phyloP scores from a whole-genome alignment of 2,888 invertebrate genomes.

The Pterobdella sp. region DNA sequence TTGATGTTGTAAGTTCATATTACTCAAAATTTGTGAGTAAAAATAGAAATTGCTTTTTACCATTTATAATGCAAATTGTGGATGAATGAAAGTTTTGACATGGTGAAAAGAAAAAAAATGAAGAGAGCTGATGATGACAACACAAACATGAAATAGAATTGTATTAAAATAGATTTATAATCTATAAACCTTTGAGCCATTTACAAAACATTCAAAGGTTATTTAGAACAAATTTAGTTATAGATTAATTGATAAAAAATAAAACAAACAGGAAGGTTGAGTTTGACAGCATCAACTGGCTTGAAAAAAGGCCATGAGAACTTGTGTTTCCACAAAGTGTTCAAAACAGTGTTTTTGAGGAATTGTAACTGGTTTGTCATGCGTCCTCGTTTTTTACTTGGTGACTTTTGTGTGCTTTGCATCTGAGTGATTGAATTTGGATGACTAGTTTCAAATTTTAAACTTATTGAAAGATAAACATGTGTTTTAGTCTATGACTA shows the following conservation, averaged over 20 bases:
- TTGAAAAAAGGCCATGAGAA: constrained; percentile 98
- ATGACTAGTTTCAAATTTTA: neutral
- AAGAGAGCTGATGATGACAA: no score
- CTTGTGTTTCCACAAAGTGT: constrained; percentile 92
- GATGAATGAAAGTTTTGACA: neutral
- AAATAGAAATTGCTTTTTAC: no score
- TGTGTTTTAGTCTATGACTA: no score
- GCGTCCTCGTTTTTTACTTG: constrained; percentile 23
- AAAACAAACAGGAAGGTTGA: constrained; percentile 76
- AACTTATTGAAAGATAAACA: neutral
- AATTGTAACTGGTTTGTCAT: constrained; percentile 84
- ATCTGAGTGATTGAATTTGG: neutral
- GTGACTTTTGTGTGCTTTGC: neutral
- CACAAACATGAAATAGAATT: no score
- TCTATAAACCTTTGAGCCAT: neutral
- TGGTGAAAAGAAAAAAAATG: neutral
- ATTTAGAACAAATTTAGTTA: neutral
- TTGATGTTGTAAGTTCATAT: no score
- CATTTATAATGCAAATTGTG: no score
- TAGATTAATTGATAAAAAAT: neutral
- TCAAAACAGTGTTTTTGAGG: constrained; percentile 85
- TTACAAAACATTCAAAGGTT: neutral
- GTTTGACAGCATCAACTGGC: constrained; percentile 90
- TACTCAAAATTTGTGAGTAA: no score
- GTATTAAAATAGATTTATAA: no score